Base-by-base conservation (phyloP, 2,797 vertebrate species). In the Tadarida brasiliensis region DNA sequence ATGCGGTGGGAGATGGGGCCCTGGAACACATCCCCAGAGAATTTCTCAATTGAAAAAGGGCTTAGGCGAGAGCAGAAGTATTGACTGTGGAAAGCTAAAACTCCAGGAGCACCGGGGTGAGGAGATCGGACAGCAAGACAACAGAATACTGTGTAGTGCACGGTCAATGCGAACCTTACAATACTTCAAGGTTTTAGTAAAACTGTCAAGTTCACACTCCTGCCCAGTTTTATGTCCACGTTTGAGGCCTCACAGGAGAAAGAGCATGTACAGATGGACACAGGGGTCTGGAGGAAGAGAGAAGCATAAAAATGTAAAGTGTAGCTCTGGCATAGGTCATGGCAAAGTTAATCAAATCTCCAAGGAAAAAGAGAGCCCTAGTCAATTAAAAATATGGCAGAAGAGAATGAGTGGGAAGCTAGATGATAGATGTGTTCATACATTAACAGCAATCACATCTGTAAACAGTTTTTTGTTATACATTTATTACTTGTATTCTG, bases 121-220 rank as follows among this genome's bases (percentile, higher is more conserved):
- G 20, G 33, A 51, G 19, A 61, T 24, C 24, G 7, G 8, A 49
- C 39, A n/a, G 7, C 1, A 73, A 51, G 85, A 70, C 44, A 51
- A 68, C 4, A 71, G 44, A 54, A 59, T 15, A 7, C 26, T 17
- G 44, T 1, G 0, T 1, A 9, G 12, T 22, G 4, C 26, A 16
- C 3, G 28, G n/a, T 30, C 17, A 51, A 6, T 1, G 4, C 17
- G 51, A 61, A 54, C 61, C 49, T 76, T 87, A 87, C 3, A 65
- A 35, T 20, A 88, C 78, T 12, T 73, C 8, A 61, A 35, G 15
- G 28, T 28, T 70, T 76, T 44, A 80, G 30, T 7, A 57, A 63
- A 84, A 47, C 1, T 35, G 39, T 39, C 28, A 33, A 77, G 49
- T 11, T 87, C 24, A 80, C 30, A 39, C 39, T 68, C 11, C 44